Percentiles rank a stretch among this genome's conserved stretches.
phyloP scores from a whole-genome alignment of 92 coral and sea anemone genomes.

The Umimayanthus chanpuru region DNA sequence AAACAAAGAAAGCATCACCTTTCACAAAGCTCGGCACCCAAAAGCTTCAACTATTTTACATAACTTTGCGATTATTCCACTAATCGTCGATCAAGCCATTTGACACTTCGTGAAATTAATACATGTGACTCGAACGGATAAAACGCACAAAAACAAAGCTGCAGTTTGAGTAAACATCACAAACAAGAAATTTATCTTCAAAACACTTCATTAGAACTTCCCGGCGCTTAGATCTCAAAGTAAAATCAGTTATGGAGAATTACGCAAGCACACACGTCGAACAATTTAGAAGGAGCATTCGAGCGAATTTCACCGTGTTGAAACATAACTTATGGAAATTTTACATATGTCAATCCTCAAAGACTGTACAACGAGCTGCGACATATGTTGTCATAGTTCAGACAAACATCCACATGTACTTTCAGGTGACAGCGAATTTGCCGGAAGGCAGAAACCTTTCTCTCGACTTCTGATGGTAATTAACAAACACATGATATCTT shows the following conservation, averaged over 20 bases:
- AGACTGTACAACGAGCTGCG: constrained; percentile 12
- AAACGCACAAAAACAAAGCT: constrained; percentile 6
- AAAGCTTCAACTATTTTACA: constrained; percentile 1
- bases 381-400: not conserved
- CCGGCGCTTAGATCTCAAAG: not conserved
- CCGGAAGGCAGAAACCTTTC: constrained; percentile 30
- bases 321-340: constrained; percentile 3
- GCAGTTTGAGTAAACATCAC: not conserved
- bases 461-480: constrained; percentile 19
- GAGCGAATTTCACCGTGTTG: not conserved
- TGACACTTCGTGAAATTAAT: constrained; percentile 19
- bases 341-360: not conserved
- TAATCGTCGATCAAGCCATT: not conserved
- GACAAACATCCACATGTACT: constrained; percentile 13
- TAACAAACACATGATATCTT: not conserved
- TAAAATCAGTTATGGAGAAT: too few relatives aligned
- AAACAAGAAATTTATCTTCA: constrained; percentile 21
- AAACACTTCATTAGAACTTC: constrained; percentile 21
- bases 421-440: not conserved
- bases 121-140: not conserved
- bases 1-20: constrained; percentile 15
- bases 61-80: not conserved
- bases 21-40: not conserved
- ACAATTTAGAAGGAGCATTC: not conserved
- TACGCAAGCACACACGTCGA: not conserved